Evolutionary conservation across 2,888 invertebrate genomes (phyloP).

Genomic region (Metopia argyrocephala): DNA sequence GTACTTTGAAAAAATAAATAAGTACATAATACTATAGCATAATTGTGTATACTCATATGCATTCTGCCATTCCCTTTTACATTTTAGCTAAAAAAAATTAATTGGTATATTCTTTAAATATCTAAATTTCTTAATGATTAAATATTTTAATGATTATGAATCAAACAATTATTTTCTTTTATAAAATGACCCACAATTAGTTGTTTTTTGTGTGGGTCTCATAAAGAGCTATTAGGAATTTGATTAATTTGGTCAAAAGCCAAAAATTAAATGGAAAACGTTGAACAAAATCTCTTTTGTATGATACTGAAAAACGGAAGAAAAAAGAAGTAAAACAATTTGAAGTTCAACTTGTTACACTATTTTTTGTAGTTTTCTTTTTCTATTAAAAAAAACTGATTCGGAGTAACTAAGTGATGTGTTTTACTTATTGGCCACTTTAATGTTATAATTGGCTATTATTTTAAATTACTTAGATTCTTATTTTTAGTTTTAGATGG

Average conservation of each 20-base stretch:
- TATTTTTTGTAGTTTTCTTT: not conserved
- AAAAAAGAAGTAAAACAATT: conserved; percentile 28
- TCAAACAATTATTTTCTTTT: too few relatives aligned
- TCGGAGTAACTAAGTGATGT: conserved; percentile 3
- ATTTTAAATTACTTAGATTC: not conserved
- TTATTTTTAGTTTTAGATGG: conserved; percentile 16
- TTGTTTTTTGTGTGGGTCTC: too few relatives aligned
- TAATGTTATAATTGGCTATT: conserved; percentile 22
- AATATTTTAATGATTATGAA: too few relatives aligned
- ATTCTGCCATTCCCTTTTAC: too few relatives aligned
- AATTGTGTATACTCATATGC: too few relatives aligned
- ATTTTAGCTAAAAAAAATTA: too few relatives aligned
- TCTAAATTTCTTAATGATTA: too few relatives aligned
- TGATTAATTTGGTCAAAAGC: conserved; percentile 37
- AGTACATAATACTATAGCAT: too few relatives aligned
- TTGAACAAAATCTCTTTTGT: not conserved
- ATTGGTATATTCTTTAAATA: too few relatives aligned
- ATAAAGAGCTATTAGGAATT: not conserved
- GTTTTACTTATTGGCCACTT: conserved; percentile 12
- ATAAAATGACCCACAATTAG: too few relatives aligned
- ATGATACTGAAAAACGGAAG: too few relatives aligned
- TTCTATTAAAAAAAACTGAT: not conserved
- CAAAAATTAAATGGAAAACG: conserved; percentile 20
- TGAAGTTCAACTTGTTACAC: conserved; percentile 20
- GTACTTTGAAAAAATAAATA: too few relatives aligned